phyloP scores from a whole-genome alignment of 1,140 invertebrate species.

The Zaprionus ornatus region DNA sequence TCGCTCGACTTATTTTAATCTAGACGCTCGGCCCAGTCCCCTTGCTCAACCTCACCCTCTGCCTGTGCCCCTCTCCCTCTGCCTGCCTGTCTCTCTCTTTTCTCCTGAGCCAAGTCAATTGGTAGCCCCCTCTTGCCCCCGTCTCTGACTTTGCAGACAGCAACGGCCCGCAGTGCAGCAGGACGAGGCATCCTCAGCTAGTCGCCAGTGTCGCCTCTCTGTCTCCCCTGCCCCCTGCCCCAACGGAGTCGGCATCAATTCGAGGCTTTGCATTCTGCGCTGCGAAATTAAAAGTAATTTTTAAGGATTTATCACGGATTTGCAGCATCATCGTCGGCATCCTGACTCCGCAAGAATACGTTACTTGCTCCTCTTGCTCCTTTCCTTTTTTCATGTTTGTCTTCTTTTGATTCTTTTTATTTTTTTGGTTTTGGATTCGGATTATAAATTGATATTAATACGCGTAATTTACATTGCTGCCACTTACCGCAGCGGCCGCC shows the following conservation, averaged over 20 bases:
- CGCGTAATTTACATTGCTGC: constrained; percentile 67
- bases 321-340: constrained; percentile 57
- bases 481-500: constrained; percentile 45
- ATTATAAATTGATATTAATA: constrained; percentile 72
- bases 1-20: constrained; percentile 72
- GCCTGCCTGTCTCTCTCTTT: neutral
- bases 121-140: neutral
- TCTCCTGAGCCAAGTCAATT: constrained; percentile 28
- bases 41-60: neutral
- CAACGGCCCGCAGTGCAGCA: constrained; percentile 27
- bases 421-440: constrained; percentile 51
- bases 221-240: neutral
- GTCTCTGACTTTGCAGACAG: neutral
- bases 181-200: neutral
- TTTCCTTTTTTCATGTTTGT: neutral
- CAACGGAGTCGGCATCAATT: constrained; percentile 38
- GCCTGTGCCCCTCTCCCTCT: neutral
- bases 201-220: neutral
- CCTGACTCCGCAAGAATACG: constrained; percentile 42
- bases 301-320: constrained; percentile 71
- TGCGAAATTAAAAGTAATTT: constrained; percentile 67
- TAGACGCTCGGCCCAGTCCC: constrained; percentile 42
- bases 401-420: neutral
- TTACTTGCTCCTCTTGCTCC: neutral
- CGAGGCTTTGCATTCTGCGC: constrained; percentile 53